Evolutionary conservation across 1,140 invertebrate genomes (phyloP).

Genomic region (Oryzaephilus surinamensis): DNA sequence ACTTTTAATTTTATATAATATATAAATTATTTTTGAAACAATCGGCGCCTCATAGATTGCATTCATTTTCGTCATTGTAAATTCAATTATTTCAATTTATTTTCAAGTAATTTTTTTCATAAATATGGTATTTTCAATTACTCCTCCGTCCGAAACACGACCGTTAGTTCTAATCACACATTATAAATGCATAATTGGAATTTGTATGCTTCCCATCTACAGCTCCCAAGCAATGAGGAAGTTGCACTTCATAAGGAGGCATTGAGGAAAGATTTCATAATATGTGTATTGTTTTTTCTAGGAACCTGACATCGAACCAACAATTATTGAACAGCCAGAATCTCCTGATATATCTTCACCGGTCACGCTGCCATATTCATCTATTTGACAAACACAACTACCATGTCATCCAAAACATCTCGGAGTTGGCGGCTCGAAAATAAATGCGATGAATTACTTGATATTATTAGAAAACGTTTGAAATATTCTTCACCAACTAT

Average conservation of each 20-base stretch:
- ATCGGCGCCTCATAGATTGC: no score
- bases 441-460: slow-evolving; percentile 10
- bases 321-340: no score
- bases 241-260: slow-evolving; percentile 23
- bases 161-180: slow-evolving; percentile 32
- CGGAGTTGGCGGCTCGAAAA: slow-evolving; percentile 2
- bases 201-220: slow-evolving; percentile 33
- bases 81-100: slow-evolving; percentile 16
- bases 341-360: background rate
- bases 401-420: slow-evolving; percentile 2
- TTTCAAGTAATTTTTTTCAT: slow-evolving; percentile 15
- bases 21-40: no score
- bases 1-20: no score
- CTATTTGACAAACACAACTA: slow-evolving; percentile 3
- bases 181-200: slow-evolving; percentile 35
- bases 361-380: background rate
- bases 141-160: slow-evolving; percentile 30
- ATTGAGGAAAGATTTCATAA: slow-evolving; percentile 26
- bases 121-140: slow-evolving; percentile 26
- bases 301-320: background rate
- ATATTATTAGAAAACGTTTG: slow-evolving; percentile 5
- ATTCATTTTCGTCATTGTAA: no score
- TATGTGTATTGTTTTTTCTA: no score
- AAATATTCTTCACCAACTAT: background rate
- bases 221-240: slow-evolving; percentile 24